phyloP scores from a whole-genome alignment of 2,888 invertebrate species.

The Tortricodes alternella region DNA sequence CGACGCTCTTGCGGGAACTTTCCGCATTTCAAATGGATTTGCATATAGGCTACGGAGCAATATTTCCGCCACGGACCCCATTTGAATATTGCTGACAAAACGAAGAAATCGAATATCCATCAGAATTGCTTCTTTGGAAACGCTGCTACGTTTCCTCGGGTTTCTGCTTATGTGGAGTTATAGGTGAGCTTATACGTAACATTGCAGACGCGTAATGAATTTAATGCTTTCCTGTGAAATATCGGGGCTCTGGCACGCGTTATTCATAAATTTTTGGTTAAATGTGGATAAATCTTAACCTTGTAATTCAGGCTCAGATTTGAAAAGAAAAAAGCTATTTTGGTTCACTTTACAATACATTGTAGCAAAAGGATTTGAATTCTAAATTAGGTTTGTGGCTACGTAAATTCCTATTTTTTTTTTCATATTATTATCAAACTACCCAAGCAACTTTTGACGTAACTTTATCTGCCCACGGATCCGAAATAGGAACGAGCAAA shows the following conservation, averaged over 20 bases:
- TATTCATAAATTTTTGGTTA: too few relatives aligned
- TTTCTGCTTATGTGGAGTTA: constrained; percentile 22
- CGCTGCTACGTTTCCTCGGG: constrained; percentile 20
- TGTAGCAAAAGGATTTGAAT: constrained; percentile 33
- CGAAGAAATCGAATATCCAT: constrained; percentile 55
- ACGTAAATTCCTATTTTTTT: constrained; percentile 34
- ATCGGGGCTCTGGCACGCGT: background rate
- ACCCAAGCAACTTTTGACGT: constrained; percentile 35
- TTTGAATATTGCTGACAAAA: constrained; percentile 74
- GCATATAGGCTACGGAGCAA: constrained; percentile 74
- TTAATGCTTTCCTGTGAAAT: constrained; percentile 10
- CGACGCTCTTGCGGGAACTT: constrained; percentile 68
- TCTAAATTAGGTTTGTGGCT: constrained; percentile 34
- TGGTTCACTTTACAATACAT: too few relatives aligned
- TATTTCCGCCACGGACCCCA: constrained; percentile 68
- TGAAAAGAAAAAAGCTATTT: too few relatives aligned
- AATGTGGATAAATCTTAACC: too few relatives aligned
- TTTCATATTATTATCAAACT: constrained; percentile 30
- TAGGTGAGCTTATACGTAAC: constrained; percentile 20
- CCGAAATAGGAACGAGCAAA: constrained; percentile 11
- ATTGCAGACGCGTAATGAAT: constrained; percentile 21
- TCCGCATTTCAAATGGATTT: constrained; percentile 73
- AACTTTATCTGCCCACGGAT: constrained; percentile 30
- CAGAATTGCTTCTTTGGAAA: constrained; percentile 35
- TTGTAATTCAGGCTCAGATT: too few relatives aligned